phyloP scores from a whole-genome alignment of 1,140 invertebrate species.

The Lutraria rhynchaena region DNA sequence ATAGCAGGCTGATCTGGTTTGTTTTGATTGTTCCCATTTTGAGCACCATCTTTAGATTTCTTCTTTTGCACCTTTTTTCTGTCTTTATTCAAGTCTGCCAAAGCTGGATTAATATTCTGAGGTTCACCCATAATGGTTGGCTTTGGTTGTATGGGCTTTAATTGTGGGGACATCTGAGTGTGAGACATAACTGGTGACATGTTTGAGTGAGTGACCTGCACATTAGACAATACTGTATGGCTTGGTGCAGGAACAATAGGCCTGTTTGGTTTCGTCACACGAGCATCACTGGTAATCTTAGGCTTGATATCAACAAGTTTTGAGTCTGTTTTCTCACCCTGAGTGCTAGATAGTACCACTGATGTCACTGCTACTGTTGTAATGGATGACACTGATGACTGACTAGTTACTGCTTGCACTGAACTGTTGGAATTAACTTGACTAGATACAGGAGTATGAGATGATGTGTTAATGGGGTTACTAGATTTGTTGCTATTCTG shows the following conservation, averaged over 20 bases:
- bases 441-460: slow-evolving; percentile 28
- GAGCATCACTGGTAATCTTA: slow-evolving; percentile 14
- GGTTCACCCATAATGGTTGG: slow-evolving; percentile 81
- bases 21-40: slow-evolving; percentile 49
- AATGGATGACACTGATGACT: slow-evolving; percentile 8
- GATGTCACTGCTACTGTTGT: background rate
- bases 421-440: slow-evolving; percentile 21
- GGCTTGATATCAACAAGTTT: slow-evolving; percentile 50
- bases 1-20: slow-evolving; percentile 27
- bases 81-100: slow-evolving; percentile 80
- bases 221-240: slow-evolving; percentile 69
- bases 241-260: slow-evolving; percentile 77
- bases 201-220: slow-evolving; percentile 65
- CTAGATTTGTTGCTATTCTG: slow-evolving; percentile 24
- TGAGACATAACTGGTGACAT: slow-evolving; percentile 69
- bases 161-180: slow-evolving; percentile 69
- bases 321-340: slow-evolving; percentile 41
- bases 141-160: slow-evolving; percentile 83
- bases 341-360: background rate
- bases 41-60: slow-evolving; percentile 80
- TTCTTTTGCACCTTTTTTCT: slow-evolving; percentile 79
- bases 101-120: slow-evolving; percentile 74
- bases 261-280: slow-evolving; percentile 65
- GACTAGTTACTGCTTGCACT: slow-evolving; percentile 46
- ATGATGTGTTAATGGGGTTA: background rate